Base-by-base conservation (phyloP, 2,888 invertebrate genomes). In the Cantharis rustica region DNA sequence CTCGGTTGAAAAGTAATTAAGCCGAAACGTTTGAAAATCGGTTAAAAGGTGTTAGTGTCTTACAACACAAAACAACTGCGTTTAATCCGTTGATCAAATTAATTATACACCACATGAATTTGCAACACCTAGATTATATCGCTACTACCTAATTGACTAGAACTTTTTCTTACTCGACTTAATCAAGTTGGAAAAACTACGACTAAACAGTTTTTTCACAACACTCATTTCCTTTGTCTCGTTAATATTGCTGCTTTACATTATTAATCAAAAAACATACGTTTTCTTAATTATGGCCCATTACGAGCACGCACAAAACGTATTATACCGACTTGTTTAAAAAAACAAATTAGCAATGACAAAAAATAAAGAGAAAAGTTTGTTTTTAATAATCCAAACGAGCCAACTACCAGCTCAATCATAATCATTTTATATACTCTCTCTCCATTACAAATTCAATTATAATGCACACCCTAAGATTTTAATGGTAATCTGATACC, bases 1-100 rank as follows among this genome's bases (percentile, higher is more conserved):
- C 76, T 70, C 70, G 69, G 61, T 61, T 62, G 71, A 61, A 73
- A 77, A 73, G 74, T 73, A 77, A 73, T 77, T 73, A 70, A 71
- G 31, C 76, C 16, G 61, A 71, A 76, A 73, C 73, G 61, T 72
- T 71, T 72, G 68, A 72, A 75, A 72, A 75, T 75, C 72, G 16
- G 75, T 71, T 75, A 71, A 68, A 69, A 61, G 76, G 70, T 47
- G 72, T 70, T 61, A 31, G 63, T 69, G 26, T 47, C 47, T 16
- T 71, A 26, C 69, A 31, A 31, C 26, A 69, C 16, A 31, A 23
- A 69, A 69, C 64, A 66, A 23, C 17, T 20, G 64, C 20, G 23
- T 20, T 66, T 66, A 66, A 66, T 17, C 64, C 64, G 20, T 66
- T 66, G 16, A 66, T 17, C 64, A 66, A 66, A 66, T 66, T 66